These are phyloP conservation scores for Mythimna loreyi DNA, from an alignment of 2,888 invertebrate species.

Conservation along the genomic window DNA sequence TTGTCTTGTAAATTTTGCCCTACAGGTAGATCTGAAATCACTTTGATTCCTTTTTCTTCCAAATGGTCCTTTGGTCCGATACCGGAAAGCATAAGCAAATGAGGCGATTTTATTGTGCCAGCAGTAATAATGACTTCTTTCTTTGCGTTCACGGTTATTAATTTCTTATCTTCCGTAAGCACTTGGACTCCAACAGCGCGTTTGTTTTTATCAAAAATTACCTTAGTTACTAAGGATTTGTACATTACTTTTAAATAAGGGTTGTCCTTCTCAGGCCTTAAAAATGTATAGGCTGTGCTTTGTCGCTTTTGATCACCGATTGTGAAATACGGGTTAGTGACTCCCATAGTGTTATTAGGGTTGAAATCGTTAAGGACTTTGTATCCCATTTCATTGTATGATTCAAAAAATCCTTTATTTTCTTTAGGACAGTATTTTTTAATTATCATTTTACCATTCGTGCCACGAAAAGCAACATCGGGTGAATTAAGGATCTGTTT, in stretches of 20 bases:
- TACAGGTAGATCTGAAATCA: constrained; percentile 80
- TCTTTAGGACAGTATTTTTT: constrained; percentile 63
- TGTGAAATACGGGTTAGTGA: constrained; percentile 81
- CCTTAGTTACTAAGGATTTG: constrained; percentile 82
- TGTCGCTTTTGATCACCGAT: constrained; percentile 79
- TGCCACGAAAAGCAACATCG: constrained; percentile 72
- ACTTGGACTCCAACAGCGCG: constrained; percentile 83
- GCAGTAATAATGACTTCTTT: constrained; percentile 86
- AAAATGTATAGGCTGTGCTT: constrained; percentile 86
- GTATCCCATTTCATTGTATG: constrained; percentile 83
- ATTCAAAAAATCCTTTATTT: constrained; percentile 67
- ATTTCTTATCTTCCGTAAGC: constrained; percentile 66
- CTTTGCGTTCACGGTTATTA: constrained; percentile 69
- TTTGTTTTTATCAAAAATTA: constrained; percentile 84
- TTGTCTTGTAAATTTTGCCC: constrained; percentile 86
- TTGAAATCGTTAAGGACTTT: constrained; percentile 75
- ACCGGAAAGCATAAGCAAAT: constrained; percentile 86
- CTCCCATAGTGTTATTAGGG: constrained; percentile 80
- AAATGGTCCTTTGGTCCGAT: constrained; percentile 83
- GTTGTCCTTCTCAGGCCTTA: constrained; percentile 72
- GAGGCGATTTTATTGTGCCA: constrained; percentile 83
- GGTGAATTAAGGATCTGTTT: constrained; percentile 53
- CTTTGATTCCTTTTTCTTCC: constrained; percentile 71
- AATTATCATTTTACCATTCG: constrained; percentile 79
- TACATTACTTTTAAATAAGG: constrained; percentile 79